A percentile compares a stretch with the other conserved stretches of the same genome.
phyloP scores from a whole-genome alignment of 1,140 invertebrate genomes.

The Octopus bimaculoides region DNA sequence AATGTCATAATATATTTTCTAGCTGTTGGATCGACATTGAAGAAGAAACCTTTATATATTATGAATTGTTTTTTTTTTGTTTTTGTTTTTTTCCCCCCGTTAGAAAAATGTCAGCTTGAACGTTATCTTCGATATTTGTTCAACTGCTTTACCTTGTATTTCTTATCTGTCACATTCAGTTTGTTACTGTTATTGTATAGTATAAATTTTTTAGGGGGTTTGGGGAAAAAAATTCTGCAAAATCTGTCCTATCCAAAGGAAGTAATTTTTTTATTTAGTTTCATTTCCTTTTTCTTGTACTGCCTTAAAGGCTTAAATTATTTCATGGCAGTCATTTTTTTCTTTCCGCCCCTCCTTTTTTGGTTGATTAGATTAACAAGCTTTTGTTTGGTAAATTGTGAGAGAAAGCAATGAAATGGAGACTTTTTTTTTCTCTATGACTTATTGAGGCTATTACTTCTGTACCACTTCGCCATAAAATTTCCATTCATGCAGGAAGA shows the following conservation, averaged over 20 bases:
- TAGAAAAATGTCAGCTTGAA: not conserved
- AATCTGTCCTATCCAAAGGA: too few species aligned
- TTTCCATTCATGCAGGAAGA: too few species aligned
- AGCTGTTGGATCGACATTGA: not conserved
- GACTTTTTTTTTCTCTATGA: too few species aligned
- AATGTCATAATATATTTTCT: constrained; percentile 5
- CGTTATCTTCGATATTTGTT: too few species aligned
- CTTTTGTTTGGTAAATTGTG: too few species aligned
- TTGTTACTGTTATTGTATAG: constrained; percentile 9
- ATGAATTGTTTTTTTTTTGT: not conserved
- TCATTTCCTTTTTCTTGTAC: too few species aligned
- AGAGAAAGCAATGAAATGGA: too few species aligned
- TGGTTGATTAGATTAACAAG: too few species aligned
- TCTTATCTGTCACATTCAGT: not conserved
- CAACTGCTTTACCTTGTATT: not conserved
- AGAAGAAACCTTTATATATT: not conserved
- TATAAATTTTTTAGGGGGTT: not conserved
- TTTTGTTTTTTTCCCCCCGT: not conserved
- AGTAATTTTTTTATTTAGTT: too few species aligned
- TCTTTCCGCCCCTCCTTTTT: too few species aligned
- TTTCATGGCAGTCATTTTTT: constrained; percentile 1
- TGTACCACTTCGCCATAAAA: too few species aligned
- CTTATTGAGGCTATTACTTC: too few species aligned
- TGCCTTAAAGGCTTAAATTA: not conserved
- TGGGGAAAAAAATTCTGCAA: not conserved